These are phyloP conservation scores for Cosmia pyralina DNA, from an alignment of 2,888 invertebrate genomes.

Conservation along the genomic window DNA sequence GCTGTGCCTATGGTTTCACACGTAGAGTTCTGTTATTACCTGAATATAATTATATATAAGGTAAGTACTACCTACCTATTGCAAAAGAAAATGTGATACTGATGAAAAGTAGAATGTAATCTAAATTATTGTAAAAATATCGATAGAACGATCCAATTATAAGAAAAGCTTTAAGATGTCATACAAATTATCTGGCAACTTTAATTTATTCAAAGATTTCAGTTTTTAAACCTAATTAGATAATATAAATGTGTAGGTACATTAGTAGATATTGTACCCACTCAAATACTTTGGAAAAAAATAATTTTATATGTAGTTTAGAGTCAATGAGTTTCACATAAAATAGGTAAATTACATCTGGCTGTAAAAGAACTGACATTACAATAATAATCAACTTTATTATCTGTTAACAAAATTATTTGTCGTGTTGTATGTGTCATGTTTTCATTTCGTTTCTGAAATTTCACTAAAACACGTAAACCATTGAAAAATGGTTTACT, in stretches of 20 bases:
- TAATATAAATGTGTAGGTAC: background rate
- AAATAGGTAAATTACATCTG: conserved; percentile 19
- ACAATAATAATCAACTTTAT: background rate
- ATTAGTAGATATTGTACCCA: background rate
- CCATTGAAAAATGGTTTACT: conserved; percentile 82
- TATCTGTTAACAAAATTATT: conserved; percentile 72
- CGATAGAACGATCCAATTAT: no score
- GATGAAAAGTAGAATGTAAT: background rate
- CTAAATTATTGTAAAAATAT: background rate
- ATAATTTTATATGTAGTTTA: conserved; percentile 7
- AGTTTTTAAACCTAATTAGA: background rate
- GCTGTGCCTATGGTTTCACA: background rate
- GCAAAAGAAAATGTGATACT: background rate
- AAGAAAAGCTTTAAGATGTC: background rate
- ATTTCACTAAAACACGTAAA: conserved; percentile 57
- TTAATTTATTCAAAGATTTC: background rate
- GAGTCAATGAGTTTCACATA: conserved; percentile 26
- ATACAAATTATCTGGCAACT: background rate
- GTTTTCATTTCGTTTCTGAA: conserved; percentile 71
- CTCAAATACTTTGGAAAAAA: background rate
- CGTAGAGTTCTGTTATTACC: background rate
- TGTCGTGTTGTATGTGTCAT: conserved; percentile 72
- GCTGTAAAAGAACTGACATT: conserved; percentile 18
- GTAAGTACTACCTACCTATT: background rate
- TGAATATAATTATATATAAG: background rate